Percentiles rank a stretch among this genome's conserved stretches.
phyloP scores from a whole-genome alignment of 1,140 invertebrate species.

The Drosophila arawakana region DNA sequence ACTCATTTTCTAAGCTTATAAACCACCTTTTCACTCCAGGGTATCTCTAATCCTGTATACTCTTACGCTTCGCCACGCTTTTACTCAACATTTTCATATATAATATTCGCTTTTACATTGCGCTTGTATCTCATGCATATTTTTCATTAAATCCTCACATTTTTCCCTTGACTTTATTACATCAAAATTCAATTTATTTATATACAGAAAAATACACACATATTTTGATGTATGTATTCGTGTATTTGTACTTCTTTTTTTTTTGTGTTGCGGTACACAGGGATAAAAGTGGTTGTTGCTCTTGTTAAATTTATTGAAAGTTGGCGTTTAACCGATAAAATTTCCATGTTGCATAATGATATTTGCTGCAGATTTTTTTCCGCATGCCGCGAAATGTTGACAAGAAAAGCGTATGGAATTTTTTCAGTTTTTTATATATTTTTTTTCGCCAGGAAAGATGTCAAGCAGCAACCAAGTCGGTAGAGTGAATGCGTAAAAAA shows the following conservation, averaged over 20 bases:
- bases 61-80: neutral
- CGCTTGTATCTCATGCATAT: constrained; percentile 15
- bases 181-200: constrained; percentile 65
- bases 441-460: constrained; percentile 26
- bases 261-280: neutral
- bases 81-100: constrained; percentile 1
- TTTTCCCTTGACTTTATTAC: constrained; percentile 64
- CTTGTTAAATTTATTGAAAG: constrained; percentile 55
- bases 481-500: neutral
- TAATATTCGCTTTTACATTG: constrained; percentile 8
- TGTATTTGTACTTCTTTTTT: constrained; percentile 21
- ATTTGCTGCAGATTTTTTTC: constrained; percentile 58
- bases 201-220: constrained; percentile 13
- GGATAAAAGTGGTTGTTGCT: constrained; percentile 2
- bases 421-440: constrained; percentile 41
- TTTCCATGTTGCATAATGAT: constrained; percentile 54
- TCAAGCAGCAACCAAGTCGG: neutral
- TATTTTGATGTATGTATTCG: constrained; percentile 8
- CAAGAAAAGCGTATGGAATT: constrained; percentile 54
- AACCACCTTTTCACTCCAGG: too few species aligned
- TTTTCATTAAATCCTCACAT: constrained; percentile 63
- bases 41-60: neutral
- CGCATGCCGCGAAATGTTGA: constrained; percentile 42
- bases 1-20: too few species aligned
- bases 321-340: constrained; percentile 69